A percentile compares a stretch with the other conserved stretches of the same genome.
These are phyloP conservation scores for Erethizon dorsatum DNA, from an alignment of 2,797 vertebrate species.

Conservation along the genomic window DNA sequence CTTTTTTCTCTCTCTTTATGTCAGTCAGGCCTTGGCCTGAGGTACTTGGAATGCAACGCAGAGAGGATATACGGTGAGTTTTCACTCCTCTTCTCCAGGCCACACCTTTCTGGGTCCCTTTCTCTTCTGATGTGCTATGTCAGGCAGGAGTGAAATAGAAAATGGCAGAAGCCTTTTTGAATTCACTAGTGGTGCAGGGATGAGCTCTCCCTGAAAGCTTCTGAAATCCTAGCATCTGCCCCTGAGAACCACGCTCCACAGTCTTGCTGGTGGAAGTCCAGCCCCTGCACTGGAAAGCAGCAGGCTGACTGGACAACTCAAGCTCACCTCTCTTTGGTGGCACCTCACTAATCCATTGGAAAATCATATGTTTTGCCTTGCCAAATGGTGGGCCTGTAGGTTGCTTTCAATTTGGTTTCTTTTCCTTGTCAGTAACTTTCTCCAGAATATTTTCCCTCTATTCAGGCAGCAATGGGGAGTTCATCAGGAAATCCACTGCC, in stretches of 20 bases:
- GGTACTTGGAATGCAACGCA: background rate
- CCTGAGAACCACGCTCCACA: too few relatives aligned
- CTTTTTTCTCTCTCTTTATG: background rate
- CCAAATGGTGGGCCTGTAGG: background rate
- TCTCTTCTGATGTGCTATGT: slow-evolving; percentile 3
- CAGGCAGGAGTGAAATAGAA: background rate
- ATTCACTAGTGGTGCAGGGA: background rate
- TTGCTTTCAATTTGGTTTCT: background rate
- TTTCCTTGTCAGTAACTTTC: background rate
- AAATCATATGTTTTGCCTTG: background rate
- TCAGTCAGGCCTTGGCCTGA: background rate
- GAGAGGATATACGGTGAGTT: background rate
- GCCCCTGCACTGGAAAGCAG: background rate
- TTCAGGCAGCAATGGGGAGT: background rate
- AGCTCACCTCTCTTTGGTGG: background rate
- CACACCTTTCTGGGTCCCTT: background rate
- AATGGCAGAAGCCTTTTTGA: background rate
- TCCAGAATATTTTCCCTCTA: background rate
- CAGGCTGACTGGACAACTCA: too few relatives aligned
- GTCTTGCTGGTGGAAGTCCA: background rate
- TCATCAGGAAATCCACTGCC: background rate
- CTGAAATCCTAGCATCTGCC: too few relatives aligned
- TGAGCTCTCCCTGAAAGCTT: background rate
- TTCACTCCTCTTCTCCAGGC: background rate
- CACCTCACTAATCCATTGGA: background rate